Percentiles rank a stretch among this genome's conserved stretches.
Evolutionary conservation across 2,113 vertebrate genomes (phyloP).

Genomic region (Rhinogobius similis): DNA sequence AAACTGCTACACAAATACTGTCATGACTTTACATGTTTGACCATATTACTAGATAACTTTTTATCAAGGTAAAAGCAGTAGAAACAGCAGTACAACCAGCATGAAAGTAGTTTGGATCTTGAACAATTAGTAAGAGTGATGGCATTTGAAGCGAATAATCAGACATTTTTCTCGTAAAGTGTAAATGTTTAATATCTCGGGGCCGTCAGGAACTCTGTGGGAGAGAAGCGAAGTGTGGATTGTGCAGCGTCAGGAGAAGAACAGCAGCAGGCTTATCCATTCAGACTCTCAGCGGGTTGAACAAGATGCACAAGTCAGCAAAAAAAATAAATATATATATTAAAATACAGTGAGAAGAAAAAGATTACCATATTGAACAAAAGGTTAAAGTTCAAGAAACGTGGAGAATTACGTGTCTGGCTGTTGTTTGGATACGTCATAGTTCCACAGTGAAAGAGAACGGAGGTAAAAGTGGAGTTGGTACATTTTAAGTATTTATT

Average conservation of each 20-base stretch:
- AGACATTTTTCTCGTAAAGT: not conserved
- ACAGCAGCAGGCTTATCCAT: not conserved
- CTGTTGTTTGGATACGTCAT: too few relatives aligned
- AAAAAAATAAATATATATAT: too few relatives aligned
- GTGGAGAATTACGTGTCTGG: not conserved
- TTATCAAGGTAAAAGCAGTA: too few relatives aligned
- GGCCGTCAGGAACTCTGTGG: not conserved
- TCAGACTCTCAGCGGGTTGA: conserved; percentile 1
- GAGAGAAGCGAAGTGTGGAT: conserved; percentile 1
- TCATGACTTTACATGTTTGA: too few relatives aligned
- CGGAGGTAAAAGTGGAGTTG: not conserved
- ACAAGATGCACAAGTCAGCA: not conserved
- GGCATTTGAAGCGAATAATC: not conserved
- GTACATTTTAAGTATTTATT: not conserved
- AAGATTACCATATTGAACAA: not conserved
- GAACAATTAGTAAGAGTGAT: not conserved
- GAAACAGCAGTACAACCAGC: too few relatives aligned
- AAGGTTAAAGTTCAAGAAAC: not conserved
- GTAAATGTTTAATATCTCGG: not conserved
- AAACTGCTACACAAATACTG: too few relatives aligned
- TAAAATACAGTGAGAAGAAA: not conserved
- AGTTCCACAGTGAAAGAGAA: not conserved
- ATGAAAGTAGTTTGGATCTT: not conserved
- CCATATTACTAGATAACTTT: too few relatives aligned
- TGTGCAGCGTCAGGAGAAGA: conserved; percentile 1